Evolutionary conservation across 2,888 invertebrate species (phyloP).

Genomic region (Peribatodes rhomboidaria): DNA sequence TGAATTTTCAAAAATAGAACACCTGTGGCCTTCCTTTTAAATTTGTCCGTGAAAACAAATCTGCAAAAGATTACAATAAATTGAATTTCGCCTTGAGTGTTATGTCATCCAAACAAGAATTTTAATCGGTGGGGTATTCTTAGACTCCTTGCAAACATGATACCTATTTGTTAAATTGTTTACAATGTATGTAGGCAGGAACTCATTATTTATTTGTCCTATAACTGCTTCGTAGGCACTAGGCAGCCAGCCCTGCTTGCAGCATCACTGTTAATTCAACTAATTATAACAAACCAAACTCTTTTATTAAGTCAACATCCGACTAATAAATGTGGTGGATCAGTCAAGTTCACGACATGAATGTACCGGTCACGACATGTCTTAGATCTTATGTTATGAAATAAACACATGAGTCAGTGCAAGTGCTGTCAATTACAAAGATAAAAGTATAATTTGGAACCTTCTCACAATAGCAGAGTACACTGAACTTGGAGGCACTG

Average conservation of each 20-base stretch:
- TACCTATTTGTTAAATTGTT: too few relatives aligned
- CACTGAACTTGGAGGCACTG: slow-evolving; percentile 1
- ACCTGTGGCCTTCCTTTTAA: not conserved
- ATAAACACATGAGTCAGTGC: slow-evolving; percentile 67
- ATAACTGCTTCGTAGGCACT: too few relatives aligned
- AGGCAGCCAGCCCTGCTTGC: slow-evolving; percentile 1
- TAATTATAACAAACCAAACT: slow-evolving; percentile 73
- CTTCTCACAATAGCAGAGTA: slow-evolving; percentile 24
- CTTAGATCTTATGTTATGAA: slow-evolving; percentile 69
- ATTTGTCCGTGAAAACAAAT: not conserved
- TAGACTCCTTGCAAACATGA: too few relatives aligned
- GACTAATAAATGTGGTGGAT: slow-evolving; percentile 71
- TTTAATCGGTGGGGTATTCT: too few relatives aligned
- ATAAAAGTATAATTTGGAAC: slow-evolving; percentile 25
- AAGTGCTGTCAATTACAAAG: slow-evolving; percentile 40
- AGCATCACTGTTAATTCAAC: slow-evolving; percentile 64
- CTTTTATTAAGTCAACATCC: slow-evolving; percentile 66
- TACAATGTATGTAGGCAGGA: too few relatives aligned
- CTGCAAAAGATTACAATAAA: not conserved
- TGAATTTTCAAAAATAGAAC: not conserved
- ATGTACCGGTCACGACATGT: slow-evolving; percentile 81
- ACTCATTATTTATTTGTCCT: too few relatives aligned
- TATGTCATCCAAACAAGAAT: not conserved
- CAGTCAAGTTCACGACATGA: slow-evolving; percentile 79
- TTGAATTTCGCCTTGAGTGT: not conserved